Evolutionary conservation across 2,888 invertebrate genomes (phyloP).

Genomic region (Dusona sp.): DNA sequence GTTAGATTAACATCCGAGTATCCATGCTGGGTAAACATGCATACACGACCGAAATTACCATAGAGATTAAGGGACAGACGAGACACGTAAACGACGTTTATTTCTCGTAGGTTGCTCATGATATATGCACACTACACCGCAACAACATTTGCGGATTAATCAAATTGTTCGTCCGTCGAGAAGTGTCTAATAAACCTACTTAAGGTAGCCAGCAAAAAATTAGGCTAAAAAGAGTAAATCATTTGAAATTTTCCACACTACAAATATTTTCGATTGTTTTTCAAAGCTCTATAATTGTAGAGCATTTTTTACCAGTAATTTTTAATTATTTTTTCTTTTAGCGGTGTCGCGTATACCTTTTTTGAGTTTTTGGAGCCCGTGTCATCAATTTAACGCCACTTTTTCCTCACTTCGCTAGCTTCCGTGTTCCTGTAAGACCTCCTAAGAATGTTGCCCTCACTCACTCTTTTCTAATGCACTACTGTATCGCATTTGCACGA

Average conservation of each 20-base stretch:
- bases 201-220: background rate
- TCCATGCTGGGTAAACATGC: conserved; percentile 27
- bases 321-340: background rate
- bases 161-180: background rate
- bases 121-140: background rate
- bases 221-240: background rate
- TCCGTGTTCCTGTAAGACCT: too few species aligned
- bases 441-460: too few species aligned
- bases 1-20: conserved; percentile 58
- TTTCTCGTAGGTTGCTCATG: conserved; percentile 41
- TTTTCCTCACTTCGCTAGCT: too few species aligned
- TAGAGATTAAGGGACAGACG: conserved; percentile 57
- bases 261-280: background rate
- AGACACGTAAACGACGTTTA: conserved; percentile 50
- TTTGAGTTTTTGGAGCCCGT: too few species aligned
- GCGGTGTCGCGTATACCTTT: too few species aligned
- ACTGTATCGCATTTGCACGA: too few species aligned
- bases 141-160: background rate
- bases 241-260: background rate
- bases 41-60: conserved; percentile 54
- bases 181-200: background rate
- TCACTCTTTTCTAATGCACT: too few species aligned
- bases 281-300: background rate
- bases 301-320: background rate
- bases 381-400: too few species aligned